Percentiles rank a stretch among this genome's conserved stretches.
phyloP scores from a whole-genome alignment of 2,888 invertebrate genomes.

The Epistrophe eligans region DNA sequence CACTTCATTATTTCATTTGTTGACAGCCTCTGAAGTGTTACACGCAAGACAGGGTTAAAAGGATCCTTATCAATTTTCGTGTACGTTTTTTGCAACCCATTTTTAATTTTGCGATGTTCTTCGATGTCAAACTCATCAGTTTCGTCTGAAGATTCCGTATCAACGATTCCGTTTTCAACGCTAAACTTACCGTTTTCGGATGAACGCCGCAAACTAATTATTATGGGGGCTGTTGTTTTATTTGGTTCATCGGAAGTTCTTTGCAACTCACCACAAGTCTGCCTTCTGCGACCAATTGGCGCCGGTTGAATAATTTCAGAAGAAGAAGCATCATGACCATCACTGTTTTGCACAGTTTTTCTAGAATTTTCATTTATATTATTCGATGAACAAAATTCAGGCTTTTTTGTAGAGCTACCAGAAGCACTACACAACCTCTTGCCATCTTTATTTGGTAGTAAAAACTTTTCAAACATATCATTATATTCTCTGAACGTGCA shows the following conservation, averaged over 20 bases:
- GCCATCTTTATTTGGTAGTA: conserved; percentile 30
- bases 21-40: conserved; percentile 35
- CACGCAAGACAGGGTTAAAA: not conserved
- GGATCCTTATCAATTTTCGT: conserved; percentile 5
- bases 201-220: conserved; percentile 36
- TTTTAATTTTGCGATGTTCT: conserved; percentile 17
- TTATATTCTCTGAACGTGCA: conserved; percentile 54
- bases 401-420: not conserved
- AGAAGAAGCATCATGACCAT: not conserved
- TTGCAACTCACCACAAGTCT: conserved; percentile 47
- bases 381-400: not conserved
- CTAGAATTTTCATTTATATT: not conserved
- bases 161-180: not conserved
- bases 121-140: conserved; percentile 35
- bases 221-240: not conserved
- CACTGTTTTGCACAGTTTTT: not conserved
- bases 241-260: not conserved
- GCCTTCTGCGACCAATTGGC: conserved; percentile 33
- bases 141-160: conserved; percentile 5
- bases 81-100: not conserved
- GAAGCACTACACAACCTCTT: conserved; percentile 39
- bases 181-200: conserved; percentile 28
- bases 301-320: not conserved
- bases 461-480: conserved; percentile 55
- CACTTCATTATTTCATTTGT: conserved; percentile 25